Evolutionary conservation across 2,797 vertebrate species (phyloP).

Genomic region (Bufotes viridis): DNA sequence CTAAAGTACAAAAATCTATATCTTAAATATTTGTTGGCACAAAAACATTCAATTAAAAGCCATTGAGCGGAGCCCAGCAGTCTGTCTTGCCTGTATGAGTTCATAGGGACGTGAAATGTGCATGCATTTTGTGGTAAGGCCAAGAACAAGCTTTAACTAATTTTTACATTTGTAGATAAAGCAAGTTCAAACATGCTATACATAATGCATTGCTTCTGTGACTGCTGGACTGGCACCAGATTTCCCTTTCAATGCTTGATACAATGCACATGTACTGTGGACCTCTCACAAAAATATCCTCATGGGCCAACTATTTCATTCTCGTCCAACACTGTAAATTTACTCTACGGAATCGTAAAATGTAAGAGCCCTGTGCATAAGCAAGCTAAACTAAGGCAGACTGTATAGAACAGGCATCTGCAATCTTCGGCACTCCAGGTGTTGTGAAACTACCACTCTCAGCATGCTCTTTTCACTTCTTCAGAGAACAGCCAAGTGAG

Average conservation of each 20-base stretch:
- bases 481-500: too few relatives aligned
- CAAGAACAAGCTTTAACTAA: background rate
- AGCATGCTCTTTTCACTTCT: too few relatives aligned
- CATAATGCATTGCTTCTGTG: conserved; percentile 33
- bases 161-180: conserved; percentile 22
- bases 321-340: background rate
- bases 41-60: too few relatives aligned
- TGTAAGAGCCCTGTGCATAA: background rate
- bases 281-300: background rate
- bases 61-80: background rate
- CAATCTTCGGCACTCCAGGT: too few relatives aligned
- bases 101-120: background rate
- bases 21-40: too few relatives aligned
- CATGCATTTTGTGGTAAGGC: conserved; percentile 1
- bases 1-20: too few relatives aligned
- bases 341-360: conserved; percentile 24
- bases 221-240: conserved; percentile 23
- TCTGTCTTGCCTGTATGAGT: background rate
- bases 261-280: conserved; percentile 12
- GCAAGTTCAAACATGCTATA: background rate
- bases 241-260: conserved; percentile 28
- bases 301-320: conserved; percentile 12
- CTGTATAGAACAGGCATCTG: background rate
- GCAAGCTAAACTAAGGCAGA: background rate
- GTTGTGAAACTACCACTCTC: too few relatives aligned